Base-by-base conservation (phyloP, 1,140 invertebrate genomes). In the Phocides pigmalion region DNA sequence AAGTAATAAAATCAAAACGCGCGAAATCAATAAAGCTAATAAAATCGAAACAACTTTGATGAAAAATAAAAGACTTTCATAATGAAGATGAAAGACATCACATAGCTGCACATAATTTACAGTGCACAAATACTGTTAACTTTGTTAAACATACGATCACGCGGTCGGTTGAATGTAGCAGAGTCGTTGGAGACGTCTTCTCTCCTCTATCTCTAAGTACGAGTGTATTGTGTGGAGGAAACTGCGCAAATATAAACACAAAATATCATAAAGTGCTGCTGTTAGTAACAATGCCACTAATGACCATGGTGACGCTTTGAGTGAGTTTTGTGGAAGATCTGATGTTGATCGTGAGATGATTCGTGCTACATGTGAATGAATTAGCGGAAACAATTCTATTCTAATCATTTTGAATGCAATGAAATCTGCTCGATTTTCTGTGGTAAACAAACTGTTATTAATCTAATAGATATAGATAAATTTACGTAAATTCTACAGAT, bases 201-300 rank as follows among this genome's bases (percentile, higher is more conserved):
- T 70, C 71, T 87, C 83, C 66, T 89, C 83, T 59, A 89, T 82
- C 68, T 86, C 84, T 89, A 91, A 84, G 85, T 89, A 87, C 77
- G 88, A 87, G 79, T 89, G 87, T 84, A 89, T 84, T 89, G 87
- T 82, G 79, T 84, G 74, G 85, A 81, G 85, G 88, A 79, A 83
- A 83, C 89, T 91, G 87, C 80, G 76, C 64, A 90, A 85, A 88
- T 77, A 73, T 76, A 77, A 86, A 79, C 70, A 64, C 53, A 68
- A 77, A 56, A 64, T 59, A 59, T 56, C 39, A 50, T 56, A 49
- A 58, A 51, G 50, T 16, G 44, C n/a, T 17, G 17, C 5, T 59
- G 16, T 59, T 47, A 59, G 5, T 20, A 46, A 46, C 28, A 8
- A 46, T 35, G n/a, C 11, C 4, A 20, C 39, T 58, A 46, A 58